Evolutionary conservation across 2,113 vertebrate genomes (phyloP).

Genomic region (Engraulis encrasicolus): DNA sequence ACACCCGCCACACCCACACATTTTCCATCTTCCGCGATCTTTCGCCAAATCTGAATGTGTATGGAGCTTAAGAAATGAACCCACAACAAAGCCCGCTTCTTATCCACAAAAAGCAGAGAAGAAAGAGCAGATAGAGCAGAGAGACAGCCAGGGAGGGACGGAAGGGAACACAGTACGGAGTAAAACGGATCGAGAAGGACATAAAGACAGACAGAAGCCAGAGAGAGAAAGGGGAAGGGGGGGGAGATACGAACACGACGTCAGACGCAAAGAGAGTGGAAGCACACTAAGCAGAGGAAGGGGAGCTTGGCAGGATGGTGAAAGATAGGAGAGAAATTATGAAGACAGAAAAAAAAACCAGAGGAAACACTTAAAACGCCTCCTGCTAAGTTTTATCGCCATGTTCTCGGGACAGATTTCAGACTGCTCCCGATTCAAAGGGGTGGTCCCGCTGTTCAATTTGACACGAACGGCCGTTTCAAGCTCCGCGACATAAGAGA

Average conservation of each 20-base stretch:
- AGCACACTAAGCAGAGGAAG: background rate
- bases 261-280: background rate
- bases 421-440: slow-evolving; percentile 19
- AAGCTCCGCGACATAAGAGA: slow-evolving; percentile 26
- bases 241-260: background rate
- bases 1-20: background rate
- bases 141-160: background rate
- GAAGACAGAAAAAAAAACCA: background rate
- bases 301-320: background rate
- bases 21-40: too few relatives aligned
- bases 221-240: background rate
- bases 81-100: background rate
- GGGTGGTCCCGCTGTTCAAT: slow-evolving; percentile 15
- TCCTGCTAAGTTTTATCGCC: slow-evolving; percentile 27
- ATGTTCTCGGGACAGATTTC: slow-evolving; percentile 28
- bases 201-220: background rate
- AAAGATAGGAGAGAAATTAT: background rate
- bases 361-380: slow-evolving; percentile 20
- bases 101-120: background rate
- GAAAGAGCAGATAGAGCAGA: background rate
- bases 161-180: background rate
- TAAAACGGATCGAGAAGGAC: background rate
- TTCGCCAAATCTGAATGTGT: background rate
- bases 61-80: background rate
- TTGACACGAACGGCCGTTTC: slow-evolving; percentile 21